Evolutionary conservation across 2,113 vertebrate genomes (phyloP).

Genomic region (Ptilorrhoa leucosticta): DNA sequence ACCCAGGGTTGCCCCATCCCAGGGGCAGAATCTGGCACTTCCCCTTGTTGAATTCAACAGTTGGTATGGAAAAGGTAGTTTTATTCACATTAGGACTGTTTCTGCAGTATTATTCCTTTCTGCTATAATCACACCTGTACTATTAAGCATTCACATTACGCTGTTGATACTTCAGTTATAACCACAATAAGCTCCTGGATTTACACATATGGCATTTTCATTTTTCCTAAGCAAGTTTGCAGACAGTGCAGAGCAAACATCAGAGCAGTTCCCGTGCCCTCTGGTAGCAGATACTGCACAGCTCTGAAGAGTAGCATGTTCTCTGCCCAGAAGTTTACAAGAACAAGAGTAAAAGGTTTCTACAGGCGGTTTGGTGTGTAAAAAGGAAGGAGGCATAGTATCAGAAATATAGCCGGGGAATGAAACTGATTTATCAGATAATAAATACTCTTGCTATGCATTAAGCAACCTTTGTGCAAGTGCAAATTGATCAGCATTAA

Average conservation of each 20-base stretch:
- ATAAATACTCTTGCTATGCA: not conserved
- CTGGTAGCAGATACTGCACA: not conserved
- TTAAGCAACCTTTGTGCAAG: not conserved
- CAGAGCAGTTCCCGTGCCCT: not conserved
- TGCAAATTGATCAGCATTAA: not conserved
- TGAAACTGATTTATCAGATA: not conserved
- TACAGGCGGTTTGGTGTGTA: rapidly evolving
- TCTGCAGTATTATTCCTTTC: not conserved
- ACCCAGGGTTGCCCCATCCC: rapidly evolving
- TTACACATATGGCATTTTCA: rapidly evolving
- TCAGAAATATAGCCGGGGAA: not conserved
- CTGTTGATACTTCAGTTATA: not conserved
- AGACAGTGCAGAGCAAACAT: not conserved
- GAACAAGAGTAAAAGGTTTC: not conserved
- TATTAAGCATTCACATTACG: not conserved
- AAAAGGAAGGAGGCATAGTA: not conserved
- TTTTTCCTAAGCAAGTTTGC: not conserved
- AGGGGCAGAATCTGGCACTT: rapidly evolving
- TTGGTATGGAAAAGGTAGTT: not conserved
- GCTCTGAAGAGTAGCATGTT: not conserved
- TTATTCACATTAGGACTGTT: not conserved
- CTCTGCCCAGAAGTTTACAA: not conserved
- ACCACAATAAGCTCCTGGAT: not conserved
- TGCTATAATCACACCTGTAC: not conserved
- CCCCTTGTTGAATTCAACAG: rapidly evolving